Percentiles rank a stretch among this genome's conserved stretches.
phyloP scores from a whole-genome alignment of 2,888 invertebrate genomes.

The Sarcophaga subvicina region DNA sequence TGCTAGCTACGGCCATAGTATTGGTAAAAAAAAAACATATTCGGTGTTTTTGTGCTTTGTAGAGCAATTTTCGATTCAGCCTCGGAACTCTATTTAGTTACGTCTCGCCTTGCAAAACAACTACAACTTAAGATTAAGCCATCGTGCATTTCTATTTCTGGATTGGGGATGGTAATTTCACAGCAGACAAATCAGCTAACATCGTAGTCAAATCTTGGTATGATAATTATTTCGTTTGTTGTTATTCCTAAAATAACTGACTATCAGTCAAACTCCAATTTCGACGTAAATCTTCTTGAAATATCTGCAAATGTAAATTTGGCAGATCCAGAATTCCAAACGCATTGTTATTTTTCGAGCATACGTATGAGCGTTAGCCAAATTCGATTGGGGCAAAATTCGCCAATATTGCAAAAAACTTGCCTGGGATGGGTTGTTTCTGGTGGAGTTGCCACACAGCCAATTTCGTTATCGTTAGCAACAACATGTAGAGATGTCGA shows the following conservation, averaged over 20 bases:
- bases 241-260: slow-evolving; percentile 66
- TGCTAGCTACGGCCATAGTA: too few relatives aligned
- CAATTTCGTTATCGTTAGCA: slow-evolving; percentile 12
- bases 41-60: slow-evolving; percentile 30
- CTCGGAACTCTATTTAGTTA: slow-evolving; percentile 45
- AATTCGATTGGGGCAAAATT: slow-evolving; percentile 53
- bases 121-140: slow-evolving; percentile 24
- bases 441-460: slow-evolving; percentile 38
- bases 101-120: slow-evolving; percentile 42
- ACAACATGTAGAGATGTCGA: not conserved
- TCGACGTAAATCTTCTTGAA: slow-evolving; percentile 53
- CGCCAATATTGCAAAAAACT: slow-evolving; percentile 67
- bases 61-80: slow-evolving; percentile 46
- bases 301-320: slow-evolving; percentile 64
- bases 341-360: slow-evolving; percentile 63
- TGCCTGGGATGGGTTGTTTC: slow-evolving; percentile 68
- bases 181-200: slow-evolving; percentile 1
- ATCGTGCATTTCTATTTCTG: slow-evolving; percentile 42
- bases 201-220: too few relatives aligned
- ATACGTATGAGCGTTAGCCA: slow-evolving; percentile 66
- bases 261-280: slow-evolving; percentile 61
- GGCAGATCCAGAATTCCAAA: slow-evolving; percentile 65
- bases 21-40: not conserved
- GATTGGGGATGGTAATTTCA: slow-evolving; percentile 46
- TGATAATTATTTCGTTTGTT: slow-evolving; percentile 9